Evolutionary conservation across 2,113 vertebrate genomes (phyloP).

Genomic region (Mesoclemmys tuberculata): DNA sequence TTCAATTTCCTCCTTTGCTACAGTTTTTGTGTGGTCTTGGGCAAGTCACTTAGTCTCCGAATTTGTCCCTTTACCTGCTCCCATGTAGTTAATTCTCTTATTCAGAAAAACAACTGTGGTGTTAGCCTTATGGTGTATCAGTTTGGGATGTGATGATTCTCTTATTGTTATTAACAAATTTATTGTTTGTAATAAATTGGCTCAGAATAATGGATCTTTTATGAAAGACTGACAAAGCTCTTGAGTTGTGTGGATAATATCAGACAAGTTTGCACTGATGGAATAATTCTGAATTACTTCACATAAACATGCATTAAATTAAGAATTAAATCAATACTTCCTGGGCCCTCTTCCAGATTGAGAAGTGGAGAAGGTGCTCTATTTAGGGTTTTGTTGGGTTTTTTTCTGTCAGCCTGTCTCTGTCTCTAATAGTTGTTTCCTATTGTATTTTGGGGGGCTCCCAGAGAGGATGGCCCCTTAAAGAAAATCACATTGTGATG

Average conservation of each 20-base stretch:
- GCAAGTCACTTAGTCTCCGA: neutral
- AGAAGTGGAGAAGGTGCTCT: neutral
- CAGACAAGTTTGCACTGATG: neutral
- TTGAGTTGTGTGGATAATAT: slow-evolving; percentile 3
- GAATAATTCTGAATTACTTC: slow-evolving; percentile 33
- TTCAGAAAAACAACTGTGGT: neutral
- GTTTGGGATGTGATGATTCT: neutral
- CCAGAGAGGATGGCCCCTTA: neutral
- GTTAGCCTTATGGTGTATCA: neutral
- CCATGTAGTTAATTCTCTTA: neutral
- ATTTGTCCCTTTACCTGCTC: neutral
- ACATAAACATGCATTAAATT: neutral
- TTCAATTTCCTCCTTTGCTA: no score
- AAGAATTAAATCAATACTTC: slow-evolving; percentile 35
- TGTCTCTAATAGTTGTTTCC: neutral
- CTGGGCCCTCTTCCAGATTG: slow-evolving; percentile 7
- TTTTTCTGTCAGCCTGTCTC: neutral
- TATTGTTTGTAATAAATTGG: neutral
- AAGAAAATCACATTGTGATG: neutral
- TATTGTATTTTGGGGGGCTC: neutral
- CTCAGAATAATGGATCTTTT: slow-evolving; percentile 13
- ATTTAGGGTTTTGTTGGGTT: neutral
- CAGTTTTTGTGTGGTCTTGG: no score
- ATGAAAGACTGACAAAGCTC: neutral
- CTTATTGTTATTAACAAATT: neutral